These are phyloP conservation scores for Endotricha flammealis DNA, from an alignment of 2,888 invertebrate species.

Conservation along the genomic window DNA sequence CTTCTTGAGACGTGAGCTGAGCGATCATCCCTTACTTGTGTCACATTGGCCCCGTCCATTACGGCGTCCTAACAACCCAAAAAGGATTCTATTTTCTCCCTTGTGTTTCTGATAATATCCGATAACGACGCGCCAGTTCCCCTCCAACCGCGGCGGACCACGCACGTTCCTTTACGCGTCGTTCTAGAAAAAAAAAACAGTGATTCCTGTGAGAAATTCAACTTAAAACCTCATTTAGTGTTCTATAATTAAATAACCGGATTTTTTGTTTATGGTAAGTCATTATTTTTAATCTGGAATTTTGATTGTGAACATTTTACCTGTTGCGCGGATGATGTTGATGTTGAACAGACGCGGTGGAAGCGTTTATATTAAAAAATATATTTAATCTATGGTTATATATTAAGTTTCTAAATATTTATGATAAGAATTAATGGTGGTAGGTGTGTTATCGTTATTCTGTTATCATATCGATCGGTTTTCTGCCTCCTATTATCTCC, in stretches of 20 bases:
- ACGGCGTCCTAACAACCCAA: conserved; percentile 18
- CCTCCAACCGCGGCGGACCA: conserved; percentile 13
- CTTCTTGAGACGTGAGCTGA: not conserved
- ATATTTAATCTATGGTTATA: not conserved
- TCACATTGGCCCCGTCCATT: conserved; percentile 12
- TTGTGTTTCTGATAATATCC: conserved; percentile 12
- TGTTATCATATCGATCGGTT: conserved; percentile 18
- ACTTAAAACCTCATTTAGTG: conserved; percentile 8
- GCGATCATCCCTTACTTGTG: conserved; percentile 6
- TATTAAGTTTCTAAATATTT: not conserved
- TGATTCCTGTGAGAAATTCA: conserved; percentile 23
- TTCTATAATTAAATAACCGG: conserved; percentile 10
- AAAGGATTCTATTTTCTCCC: conserved; percentile 22
- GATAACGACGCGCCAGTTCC: conserved; percentile 24
- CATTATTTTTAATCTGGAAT: not conserved
- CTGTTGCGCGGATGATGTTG: conserved; percentile 22
- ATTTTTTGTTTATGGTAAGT: conserved; percentile 20
- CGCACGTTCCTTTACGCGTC: conserved; percentile 20
- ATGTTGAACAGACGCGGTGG: conserved; percentile 12
- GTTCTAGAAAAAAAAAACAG: conserved; percentile 10
- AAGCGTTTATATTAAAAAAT: conserved; percentile 5
- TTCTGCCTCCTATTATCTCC: conserved; percentile 17
- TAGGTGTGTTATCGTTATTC: conserved; percentile 12
- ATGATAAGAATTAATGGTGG: conserved; percentile 6
- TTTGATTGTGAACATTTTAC: conserved; percentile 13